Base-by-base conservation (phyloP, 2,888 invertebrate species). In the Tetheella fluctuosa region DNA sequence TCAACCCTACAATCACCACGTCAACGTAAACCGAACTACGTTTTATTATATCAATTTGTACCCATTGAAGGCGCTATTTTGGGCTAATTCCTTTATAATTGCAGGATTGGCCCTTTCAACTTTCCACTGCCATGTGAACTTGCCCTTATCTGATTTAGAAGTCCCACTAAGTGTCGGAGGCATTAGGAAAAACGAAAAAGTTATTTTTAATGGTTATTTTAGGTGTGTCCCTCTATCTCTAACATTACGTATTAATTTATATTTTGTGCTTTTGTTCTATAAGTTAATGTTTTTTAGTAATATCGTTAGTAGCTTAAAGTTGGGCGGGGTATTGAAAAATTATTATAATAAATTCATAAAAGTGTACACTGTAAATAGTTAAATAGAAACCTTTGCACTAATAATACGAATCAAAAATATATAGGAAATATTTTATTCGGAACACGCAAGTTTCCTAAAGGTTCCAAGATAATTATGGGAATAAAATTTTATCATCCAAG, bases 21-120 rank as follows among this genome's bases (percentile, higher is more conserved):
- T 74, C 77, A 78, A 59, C 71, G 81, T 80, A 82, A 84, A 84
- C 85, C 81, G 81, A 80, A 81, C 87, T 83, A 85, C 86, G 86
- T 91, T 92, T 93, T 92, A 93, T 93, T 92, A 92, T 92, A 92
- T 92, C 91, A 92, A 93, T 93, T 92, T 92, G 89, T 85, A 91
- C 81, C 88, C 90, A 93, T 93, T 92, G 34, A 34, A 34, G 34
- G 34, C 13, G 87, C 84, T 90, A 34, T 34, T 34, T 34, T 13
- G 13, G 86, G 86, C 87, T 93, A 93, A 93, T 93, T 88, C 85
- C 86, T 90, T 91, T 91, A 92, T 93, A 92, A 93, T 93, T 90
- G 89, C 86, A 82, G 89, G 85, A 90, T 86, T 80, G 84, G 80
- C 81, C 81, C 78, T 83, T 81, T 79, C 80, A 72, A 76, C 77